Evolutionary conservation across 2,888 invertebrate species (phyloP).

Genomic region (Rhodophaea formosa): DNA sequence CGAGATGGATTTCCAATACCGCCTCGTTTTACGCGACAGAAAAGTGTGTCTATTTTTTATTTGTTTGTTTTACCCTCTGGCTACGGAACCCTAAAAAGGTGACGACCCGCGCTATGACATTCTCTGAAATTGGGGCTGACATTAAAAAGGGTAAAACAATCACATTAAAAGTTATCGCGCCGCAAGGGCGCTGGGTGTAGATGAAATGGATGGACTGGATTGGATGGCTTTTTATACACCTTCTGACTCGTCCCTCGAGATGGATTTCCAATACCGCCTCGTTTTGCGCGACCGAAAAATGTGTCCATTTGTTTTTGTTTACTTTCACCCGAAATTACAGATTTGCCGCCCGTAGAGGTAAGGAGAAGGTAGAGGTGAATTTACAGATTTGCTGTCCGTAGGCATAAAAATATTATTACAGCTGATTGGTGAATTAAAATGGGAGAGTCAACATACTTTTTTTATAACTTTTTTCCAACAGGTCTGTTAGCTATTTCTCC

Average conservation of each 20-base stretch:
- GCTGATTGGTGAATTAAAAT: no score
- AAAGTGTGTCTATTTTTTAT: background rate
- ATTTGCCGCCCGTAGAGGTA: no score
- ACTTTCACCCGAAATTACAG: background rate
- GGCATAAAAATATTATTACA: no score
- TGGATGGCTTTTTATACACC: background rate
- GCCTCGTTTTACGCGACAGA: background rate
- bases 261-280: background rate
- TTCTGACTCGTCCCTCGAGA: background rate
- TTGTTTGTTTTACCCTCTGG: no score
- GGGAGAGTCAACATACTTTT: no score
- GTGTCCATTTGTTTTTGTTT: background rate
- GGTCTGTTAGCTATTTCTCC: no score
- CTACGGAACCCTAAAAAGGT: no score
- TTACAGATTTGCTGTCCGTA: no score
- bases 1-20: background rate
- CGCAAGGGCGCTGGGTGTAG: background rate
- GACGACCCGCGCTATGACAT: background rate
- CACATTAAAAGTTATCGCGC: background rate
- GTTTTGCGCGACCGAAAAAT: background rate
- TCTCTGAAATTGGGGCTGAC: constrained; percentile 2
- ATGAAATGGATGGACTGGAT: background rate
- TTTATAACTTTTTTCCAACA: no score
- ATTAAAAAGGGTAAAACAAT: background rate
- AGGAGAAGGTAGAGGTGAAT: no score